phyloP scores from a whole-genome alignment of 2,797 vertebrate species.

The Notamacropus eugenii region DNA sequence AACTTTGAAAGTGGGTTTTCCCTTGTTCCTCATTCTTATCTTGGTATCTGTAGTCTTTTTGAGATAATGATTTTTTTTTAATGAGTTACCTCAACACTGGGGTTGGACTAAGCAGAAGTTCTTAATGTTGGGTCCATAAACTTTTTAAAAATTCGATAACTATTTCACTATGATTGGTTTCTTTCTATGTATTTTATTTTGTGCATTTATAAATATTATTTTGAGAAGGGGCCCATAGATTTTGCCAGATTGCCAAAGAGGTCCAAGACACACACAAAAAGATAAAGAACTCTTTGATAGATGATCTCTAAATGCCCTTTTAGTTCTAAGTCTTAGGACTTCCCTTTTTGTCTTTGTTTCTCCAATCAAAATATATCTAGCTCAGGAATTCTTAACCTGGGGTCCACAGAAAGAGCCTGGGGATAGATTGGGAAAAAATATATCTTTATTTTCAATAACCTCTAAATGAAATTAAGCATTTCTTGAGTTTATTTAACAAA shows the following conservation, averaged over 20 bases:
- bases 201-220: neutral
- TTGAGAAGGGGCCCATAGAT: neutral
- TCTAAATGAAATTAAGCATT: neutral
- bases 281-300: neutral
- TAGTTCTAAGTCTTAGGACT: neutral
- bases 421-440: neutral
- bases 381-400: neutral
- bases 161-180: neutral
- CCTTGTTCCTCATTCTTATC: neutral
- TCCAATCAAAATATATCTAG: neutral
- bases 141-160: neutral
- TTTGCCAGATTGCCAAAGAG: neutral
- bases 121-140: neutral
- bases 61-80: neutral
- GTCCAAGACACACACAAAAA: neutral
- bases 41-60: neutral
- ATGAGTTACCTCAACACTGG: neutral
- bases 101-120: neutral
- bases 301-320: neutral
- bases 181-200: neutral
- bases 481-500: neutral
- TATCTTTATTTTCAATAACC: neutral
- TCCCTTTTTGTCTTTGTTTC: neutral
- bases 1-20: neutral
- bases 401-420: neutral